Evolutionary conservation across 1,140 invertebrate species (phyloP), one percentile per base, ranked within the genome.

Genomic region (Cylas formicarius): DNA sequence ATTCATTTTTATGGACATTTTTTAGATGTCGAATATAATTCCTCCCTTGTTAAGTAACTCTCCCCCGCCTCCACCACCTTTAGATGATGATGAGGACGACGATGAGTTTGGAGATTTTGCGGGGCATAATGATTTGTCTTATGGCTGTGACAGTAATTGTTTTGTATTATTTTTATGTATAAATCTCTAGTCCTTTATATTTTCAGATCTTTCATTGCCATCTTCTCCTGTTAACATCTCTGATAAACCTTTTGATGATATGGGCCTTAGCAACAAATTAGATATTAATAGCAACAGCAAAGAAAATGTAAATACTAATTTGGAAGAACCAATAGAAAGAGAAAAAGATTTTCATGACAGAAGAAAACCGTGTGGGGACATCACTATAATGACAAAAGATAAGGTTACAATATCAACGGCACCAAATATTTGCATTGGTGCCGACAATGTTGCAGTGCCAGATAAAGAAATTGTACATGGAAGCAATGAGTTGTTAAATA

Each of bases 41-140:
- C 77, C 77, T 55, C 77, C 76, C 23, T 61, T 80, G 43, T 68
- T 80, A 29, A 76, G 76, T 53, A 76, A 72, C 43, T 76, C 76
- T 17, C 77, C 77, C 47, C 77, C 77, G 34, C 77, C 77, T 18
- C 70, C 79, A 24, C 75, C 73, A 55, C 67, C 67, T 49, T 67
- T 68, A 18, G 74, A 77, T 45, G 72, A 74, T 3, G 75, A 78
- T 36, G 75, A 78, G 37, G 74, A 77, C 32, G 74, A 77, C 32
- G 76, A 79, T 60, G 74, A 76, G 58, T 78, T 78, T 57, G 76
- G 75, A 31, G 72, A 73, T 57, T 75, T 74, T 55, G 66, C 69
- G 52, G 56, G 70, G 50, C 62, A 72, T 58, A 62, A 68, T 48
- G 66, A 72, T 59, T 36, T 55, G 29, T 61, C 56, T 17, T 60